Base-by-base conservation (phyloP, 1,140 invertebrate species). In the Limonius californicus region DNA sequence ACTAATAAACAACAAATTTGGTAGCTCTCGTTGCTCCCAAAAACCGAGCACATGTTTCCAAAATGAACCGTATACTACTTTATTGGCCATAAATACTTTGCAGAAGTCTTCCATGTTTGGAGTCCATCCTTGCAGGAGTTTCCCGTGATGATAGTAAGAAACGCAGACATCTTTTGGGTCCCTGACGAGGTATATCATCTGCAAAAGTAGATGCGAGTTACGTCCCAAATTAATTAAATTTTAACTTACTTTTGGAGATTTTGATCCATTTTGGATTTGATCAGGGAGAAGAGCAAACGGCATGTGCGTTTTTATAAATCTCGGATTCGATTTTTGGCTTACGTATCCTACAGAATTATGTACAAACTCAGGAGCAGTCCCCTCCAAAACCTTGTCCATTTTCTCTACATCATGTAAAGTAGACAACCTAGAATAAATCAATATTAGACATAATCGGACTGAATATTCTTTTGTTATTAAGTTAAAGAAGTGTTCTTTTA, bases 81-180 rank as follows among this genome's bases (percentile, higher is more conserved):
- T 81, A 63, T 82, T 83, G 20, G 79, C 79, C 15, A 88, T 69
- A 73, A 89, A 89, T 32, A 84, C 74, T 61, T 83, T 77, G 62
- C 83, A 83, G 66, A 88, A 89, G 18, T 86, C 80, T 1, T 84
- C 75, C 61, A 90, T 85, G 57, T 79, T 80, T 20, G 86, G 86
- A 19, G 72, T 75, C 71, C 84, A 87, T 7, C 81, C 82, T 54
- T 84, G 82, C 64, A 87, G 75, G 8, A 85, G 73, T 39, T 78
- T 80, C 68, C 81, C 81, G 72, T 90, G 89, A 74, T 92, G 84
- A 70, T 83, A 93, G 71, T 88, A 91, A 0, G 90, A 92, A 2
- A 93, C 82, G 20, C 85, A 85, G 0, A 85, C 85, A 72, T 94
- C 91, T 75, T 91, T 93, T 0, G 90, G 87, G 75, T 94, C 91